Evolutionary conservation across 2,113 vertebrate genomes (phyloP).

Genomic region (Miniopterus natalensis): DNA sequence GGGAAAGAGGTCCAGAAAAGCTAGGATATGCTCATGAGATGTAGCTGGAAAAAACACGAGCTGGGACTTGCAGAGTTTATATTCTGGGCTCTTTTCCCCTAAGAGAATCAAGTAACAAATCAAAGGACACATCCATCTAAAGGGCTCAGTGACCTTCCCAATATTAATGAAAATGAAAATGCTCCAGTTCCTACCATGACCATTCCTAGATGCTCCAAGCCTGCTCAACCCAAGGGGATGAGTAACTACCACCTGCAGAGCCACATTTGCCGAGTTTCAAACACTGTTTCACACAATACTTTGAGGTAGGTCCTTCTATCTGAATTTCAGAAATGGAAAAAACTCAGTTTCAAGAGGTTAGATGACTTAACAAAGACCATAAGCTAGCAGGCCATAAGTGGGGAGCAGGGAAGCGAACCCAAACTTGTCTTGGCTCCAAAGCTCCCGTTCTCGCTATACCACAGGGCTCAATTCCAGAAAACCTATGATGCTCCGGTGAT

Average conservation of each 20-base stretch:
- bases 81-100: neutral
- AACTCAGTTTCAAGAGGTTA: neutral
- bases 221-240: neutral
- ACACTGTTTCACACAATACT: neutral
- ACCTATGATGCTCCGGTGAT: neutral
- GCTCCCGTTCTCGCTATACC: neutral
- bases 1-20: slow-evolving; percentile 27
- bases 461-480: neutral
- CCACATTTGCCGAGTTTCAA: neutral
- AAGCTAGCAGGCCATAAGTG: neutral
- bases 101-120: slow-evolving; percentile 57
- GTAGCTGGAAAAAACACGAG: neutral
- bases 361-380: neutral
- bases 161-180: slow-evolving; percentile 44
- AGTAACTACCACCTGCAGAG: neutral
- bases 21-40: neutral
- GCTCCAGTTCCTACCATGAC: neutral
- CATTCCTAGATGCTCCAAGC: slow-evolving; percentile 10
- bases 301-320: neutral
- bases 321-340: slow-evolving; percentile 1
- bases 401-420: neutral
- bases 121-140: slow-evolving; percentile 8
- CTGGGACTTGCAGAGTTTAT: neutral
- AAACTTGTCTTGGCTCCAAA: neutral
- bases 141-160: neutral